These are phyloP conservation scores for Epirrhoe tristata DNA, from an alignment of 2,888 invertebrate species.

Conservation along the genomic window DNA sequence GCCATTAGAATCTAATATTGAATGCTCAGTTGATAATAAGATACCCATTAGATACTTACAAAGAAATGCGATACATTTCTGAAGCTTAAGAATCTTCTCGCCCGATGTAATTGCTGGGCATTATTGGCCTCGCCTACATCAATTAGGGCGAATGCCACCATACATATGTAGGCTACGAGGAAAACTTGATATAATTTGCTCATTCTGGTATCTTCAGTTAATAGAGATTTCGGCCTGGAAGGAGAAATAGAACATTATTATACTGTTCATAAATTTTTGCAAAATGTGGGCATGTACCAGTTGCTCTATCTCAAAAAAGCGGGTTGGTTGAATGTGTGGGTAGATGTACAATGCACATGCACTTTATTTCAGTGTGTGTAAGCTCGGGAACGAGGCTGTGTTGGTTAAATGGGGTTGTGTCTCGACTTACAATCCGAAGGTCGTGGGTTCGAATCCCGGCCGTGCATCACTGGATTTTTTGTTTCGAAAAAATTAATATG, in stretches of 20 bases:
- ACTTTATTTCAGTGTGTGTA: too few relatives aligned
- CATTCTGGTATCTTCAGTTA: conserved; percentile 41
- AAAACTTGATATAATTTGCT: conserved; percentile 52
- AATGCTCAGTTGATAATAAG: background rate
- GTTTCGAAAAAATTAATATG: too few relatives aligned
- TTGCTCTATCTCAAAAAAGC: too few relatives aligned
- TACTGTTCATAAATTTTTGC: too few relatives aligned
- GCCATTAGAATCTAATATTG: background rate
- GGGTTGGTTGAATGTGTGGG: too few relatives aligned
- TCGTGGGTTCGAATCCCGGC: too few relatives aligned
- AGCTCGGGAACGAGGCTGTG: too few relatives aligned
- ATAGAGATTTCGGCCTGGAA: conserved; percentile 14
- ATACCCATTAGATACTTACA: conserved; percentile 60
- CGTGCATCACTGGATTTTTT: too few relatives aligned
- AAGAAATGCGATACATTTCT: conserved; percentile 67
- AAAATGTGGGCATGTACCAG: too few relatives aligned
- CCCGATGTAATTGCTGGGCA: conserved; percentile 48
- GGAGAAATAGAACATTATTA: background rate
- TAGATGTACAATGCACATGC: too few relatives aligned
- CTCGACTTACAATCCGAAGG: too few relatives aligned
- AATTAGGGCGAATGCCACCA: conserved; percentile 58
- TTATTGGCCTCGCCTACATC: conserved; percentile 59
- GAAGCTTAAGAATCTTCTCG: conserved; percentile 65
- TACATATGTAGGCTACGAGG: conserved; percentile 58
- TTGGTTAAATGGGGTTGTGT: too few relatives aligned